Percentiles rank a stretch among this genome's conserved stretches.
These are phyloP conservation scores for Ardeotis arabs DNA, from an alignment of 2,113 vertebrate species.

Conservation along the genomic window DNA sequence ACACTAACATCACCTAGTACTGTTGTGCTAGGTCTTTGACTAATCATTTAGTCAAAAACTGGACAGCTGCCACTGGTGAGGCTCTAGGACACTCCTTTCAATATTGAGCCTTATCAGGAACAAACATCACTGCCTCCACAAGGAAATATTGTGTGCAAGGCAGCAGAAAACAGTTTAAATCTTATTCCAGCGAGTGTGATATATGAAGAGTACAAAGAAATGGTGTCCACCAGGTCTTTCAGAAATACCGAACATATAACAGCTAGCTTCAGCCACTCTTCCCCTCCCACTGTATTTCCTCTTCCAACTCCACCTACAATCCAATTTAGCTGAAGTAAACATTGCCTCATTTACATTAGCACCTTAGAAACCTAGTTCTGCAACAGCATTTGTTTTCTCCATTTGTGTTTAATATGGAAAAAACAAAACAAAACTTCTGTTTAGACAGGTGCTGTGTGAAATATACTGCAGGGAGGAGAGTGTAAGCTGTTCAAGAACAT, in stretches of 20 bases:
- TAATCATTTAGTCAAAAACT: not conserved
- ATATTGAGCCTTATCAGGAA: not conserved
- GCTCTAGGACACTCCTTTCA: not conserved
- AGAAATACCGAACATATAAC: not conserved
- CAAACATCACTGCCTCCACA: not conserved
- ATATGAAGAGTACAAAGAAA: not conserved
- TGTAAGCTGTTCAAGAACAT: not conserved
- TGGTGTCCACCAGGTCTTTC: not conserved
- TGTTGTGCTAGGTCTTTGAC: not conserved
- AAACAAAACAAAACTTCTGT: not conserved
- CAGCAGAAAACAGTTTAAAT: not conserved
- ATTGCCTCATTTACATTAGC: not conserved
- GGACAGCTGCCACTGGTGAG: not conserved
- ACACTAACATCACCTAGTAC: not conserved
- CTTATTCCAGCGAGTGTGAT: not conserved
- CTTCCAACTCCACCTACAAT: not conserved
- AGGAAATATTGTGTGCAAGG: not conserved
- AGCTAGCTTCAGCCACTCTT: not conserved
- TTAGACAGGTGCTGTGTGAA: conserved; percentile 18
- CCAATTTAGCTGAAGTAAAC: not conserved
- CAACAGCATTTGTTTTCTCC: not conserved
- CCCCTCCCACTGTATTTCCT: not conserved
- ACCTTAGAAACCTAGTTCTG: not conserved
- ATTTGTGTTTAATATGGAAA: not conserved
- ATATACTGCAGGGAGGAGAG: not conserved